phyloP scores from a whole-genome alignment of 2,113 vertebrate species.

The Laticauda colubrina region DNA sequence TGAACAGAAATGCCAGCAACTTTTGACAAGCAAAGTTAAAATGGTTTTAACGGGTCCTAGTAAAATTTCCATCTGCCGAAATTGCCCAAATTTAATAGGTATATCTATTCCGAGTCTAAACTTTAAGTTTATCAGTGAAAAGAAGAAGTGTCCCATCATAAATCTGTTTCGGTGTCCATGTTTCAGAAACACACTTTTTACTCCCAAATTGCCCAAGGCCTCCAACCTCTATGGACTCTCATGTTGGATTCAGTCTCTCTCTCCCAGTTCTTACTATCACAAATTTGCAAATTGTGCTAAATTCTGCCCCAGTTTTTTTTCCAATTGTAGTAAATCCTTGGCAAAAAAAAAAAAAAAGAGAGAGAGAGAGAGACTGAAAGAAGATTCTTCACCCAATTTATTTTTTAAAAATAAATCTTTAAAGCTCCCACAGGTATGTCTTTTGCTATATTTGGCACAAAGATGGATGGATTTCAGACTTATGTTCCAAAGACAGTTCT shows the following conservation, averaged over 20 bases:
- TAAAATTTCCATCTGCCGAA: neutral
- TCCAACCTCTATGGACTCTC: neutral
- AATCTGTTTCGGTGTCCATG: neutral
- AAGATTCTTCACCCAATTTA: neutral
- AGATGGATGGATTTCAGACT: neutral
- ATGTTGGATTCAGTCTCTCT: neutral
- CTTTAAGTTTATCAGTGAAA: neutral
- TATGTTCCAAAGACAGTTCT: neutral
- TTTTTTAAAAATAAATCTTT: neutral
- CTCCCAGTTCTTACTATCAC: neutral
- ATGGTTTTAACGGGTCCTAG: slow-evolving; percentile 59
- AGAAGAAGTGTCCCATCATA: neutral
- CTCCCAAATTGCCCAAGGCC: neutral
- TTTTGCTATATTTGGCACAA: neutral
- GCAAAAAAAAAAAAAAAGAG: neutral
- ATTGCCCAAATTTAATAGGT: neutral
- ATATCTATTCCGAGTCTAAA: neutral
- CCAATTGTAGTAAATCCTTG: neutral
- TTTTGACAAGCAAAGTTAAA: slow-evolving; percentile 72
- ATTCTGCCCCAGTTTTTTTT: neutral
- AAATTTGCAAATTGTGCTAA: neutral
- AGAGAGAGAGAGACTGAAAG: neutral
- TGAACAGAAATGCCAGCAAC: slow-evolving; percentile 69
- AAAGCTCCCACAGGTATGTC: neutral
- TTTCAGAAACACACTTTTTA: neutral